These are phyloP conservation scores for Eulimnadia texana DNA, from an alignment of 1,140 invertebrate species.

Conservation along the genomic window DNA sequence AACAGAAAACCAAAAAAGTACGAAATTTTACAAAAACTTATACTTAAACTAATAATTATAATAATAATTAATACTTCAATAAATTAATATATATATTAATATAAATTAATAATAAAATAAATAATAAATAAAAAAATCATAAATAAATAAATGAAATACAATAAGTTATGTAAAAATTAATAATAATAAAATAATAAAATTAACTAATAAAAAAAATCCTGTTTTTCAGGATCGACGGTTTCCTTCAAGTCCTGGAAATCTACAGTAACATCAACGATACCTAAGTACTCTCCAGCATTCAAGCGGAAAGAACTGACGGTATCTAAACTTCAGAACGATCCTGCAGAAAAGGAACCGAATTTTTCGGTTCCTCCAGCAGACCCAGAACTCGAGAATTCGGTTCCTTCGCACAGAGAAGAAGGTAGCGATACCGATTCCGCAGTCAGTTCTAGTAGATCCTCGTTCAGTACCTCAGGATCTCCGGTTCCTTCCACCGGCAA, in stretches of 20 bases:
- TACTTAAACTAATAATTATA: too few relatives aligned
- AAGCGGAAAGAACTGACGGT: conserved; percentile 56
- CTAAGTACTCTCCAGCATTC: conserved; percentile 69
- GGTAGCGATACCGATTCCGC: conserved; percentile 41
- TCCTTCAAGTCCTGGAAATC: conserved; percentile 30
- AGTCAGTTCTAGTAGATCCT: conserved; percentile 55
- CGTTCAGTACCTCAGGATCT: conserved; percentile 31
- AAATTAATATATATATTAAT: too few relatives aligned
- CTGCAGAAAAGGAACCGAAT: too few relatives aligned
- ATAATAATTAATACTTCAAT: too few relatives aligned
- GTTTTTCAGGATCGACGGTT: neutral
- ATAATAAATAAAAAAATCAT: too few relatives aligned
- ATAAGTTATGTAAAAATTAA: too few relatives aligned
- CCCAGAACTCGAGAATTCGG: too few relatives aligned
- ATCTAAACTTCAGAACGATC: neutral
- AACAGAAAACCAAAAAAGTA: neutral
- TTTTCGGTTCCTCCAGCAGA: neutral
- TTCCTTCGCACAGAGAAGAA: conserved; percentile 20
- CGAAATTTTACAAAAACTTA: too few relatives aligned
- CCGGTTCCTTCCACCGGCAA: conserved; percentile 29
- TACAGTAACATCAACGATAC: conserved; percentile 28
- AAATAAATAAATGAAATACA: too few relatives aligned
- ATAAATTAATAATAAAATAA: too few relatives aligned
- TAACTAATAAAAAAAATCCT: too few relatives aligned
- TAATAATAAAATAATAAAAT: too few relatives aligned